Conservation (phyloP, 2,888 invertebrate genomes). For the Flabesymbios commensalis region DNA sequence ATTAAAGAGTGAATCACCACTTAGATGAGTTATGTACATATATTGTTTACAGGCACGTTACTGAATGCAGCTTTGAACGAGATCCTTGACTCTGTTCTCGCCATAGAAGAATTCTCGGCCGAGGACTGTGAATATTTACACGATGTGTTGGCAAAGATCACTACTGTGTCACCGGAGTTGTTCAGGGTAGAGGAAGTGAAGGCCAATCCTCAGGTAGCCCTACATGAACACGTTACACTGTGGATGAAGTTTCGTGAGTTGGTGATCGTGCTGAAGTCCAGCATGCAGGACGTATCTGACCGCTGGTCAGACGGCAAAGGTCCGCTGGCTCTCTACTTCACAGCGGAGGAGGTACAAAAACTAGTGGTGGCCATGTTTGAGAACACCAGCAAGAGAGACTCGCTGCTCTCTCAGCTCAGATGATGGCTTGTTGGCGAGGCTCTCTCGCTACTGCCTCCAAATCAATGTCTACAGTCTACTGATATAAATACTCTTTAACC, state of each 20-base stretch:
- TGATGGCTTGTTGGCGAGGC: no score
- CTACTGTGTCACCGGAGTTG: slow-evolving; percentile 8
- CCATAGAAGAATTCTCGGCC: slow-evolving; percentile 33
- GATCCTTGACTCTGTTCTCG: slow-evolving; percentile 25
- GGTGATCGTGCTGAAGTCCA: slow-evolving; percentile 14
- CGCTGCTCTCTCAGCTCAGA: slow-evolving; percentile 22
- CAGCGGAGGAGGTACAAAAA: slow-evolving; percentile 24
- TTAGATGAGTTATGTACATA: not conserved
- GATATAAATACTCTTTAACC: no score
- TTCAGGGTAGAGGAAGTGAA: slow-evolving; percentile 15
- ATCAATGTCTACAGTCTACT: no score
- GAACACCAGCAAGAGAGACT: slow-evolving; percentile 32
- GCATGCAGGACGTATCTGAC: slow-evolving; percentile 31
- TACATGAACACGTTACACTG: slow-evolving; percentile 30
- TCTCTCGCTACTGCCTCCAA: no score
- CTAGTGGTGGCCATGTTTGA: slow-evolving; percentile 37
- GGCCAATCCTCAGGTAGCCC: slow-evolving; percentile 21
- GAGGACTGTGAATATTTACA: slow-evolving; percentile 33
- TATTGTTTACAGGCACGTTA: slow-evolving; percentile 22
- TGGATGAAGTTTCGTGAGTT: slow-evolving; percentile 36
- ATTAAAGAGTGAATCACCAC: not conserved
- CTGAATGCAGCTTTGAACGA: slow-evolving; percentile 26
- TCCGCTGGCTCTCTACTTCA: slow-evolving; percentile 35
- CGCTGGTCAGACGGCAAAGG: slow-evolving; percentile 40
- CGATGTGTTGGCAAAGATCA: slow-evolving; percentile 16